Evolutionary conservation across 2,797 vertebrate genomes (phyloP).

Genomic region (Lacerta agilis): DNA sequence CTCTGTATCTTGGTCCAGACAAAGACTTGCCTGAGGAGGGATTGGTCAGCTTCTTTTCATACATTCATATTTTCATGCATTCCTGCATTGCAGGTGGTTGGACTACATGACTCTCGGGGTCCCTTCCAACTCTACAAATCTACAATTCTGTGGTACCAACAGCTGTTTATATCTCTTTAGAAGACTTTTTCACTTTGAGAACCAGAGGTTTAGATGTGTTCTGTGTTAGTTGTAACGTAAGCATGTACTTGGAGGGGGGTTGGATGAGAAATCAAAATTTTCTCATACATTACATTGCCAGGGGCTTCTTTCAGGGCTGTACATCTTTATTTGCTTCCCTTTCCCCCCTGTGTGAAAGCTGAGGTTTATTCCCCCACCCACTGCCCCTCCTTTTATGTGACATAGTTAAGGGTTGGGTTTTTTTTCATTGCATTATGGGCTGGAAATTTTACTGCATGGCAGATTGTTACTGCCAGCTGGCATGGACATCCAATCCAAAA

Average conservation of each 20-base stretch:
- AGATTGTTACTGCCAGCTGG: conserved; percentile 47
- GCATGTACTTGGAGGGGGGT: neutral
- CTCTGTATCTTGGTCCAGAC: neutral
- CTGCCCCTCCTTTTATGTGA: conserved; percentile 20
- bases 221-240: conserved; percentile 29
- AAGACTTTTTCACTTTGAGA: neutral
- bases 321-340: neutral
- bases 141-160: neutral
- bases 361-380: neutral
- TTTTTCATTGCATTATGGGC: conserved; percentile 48
- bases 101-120: too few species aligned
- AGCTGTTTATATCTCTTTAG: neutral
- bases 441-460: conserved; percentile 43
- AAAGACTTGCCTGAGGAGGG: neutral
- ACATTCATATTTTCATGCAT: too few species aligned
- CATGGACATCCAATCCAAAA: conserved; percentile 49
- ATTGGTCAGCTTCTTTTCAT: neutral
- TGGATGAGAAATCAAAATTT: neutral
- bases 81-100: too few species aligned
- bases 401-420: conserved; percentile 20
- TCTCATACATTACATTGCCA: neutral
- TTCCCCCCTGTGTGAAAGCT: conserved; percentile 37
- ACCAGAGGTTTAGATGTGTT: neutral
- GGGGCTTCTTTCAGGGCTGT: neutral
- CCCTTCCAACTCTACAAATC: too few species aligned